Evolutionary conservation across 2,113 vertebrate genomes (phyloP), one percentile per base, ranked within the genome.

Genomic region (Polypterus senegalus): DNA sequence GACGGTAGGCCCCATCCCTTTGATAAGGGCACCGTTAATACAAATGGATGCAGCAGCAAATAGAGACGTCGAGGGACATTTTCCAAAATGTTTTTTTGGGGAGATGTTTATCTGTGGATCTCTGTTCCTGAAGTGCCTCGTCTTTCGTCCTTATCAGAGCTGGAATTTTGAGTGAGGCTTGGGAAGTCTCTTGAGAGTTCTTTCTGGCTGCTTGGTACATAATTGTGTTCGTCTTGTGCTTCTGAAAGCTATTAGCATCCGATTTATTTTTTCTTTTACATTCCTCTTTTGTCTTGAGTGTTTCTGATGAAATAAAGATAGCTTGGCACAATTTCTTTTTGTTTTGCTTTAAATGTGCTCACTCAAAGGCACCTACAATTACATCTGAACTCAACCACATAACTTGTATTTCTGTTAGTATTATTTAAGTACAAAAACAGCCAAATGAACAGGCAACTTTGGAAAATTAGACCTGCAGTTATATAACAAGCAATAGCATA

Each of bases 191-290:
- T 78, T 65, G 89, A 88, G 91, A 88, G 78, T 77, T 79, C 72
- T 85, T 87, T 84, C 88, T 87, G 88, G 81, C 82, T 81, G 6
- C 9, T 81, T 88, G 89, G 86, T 83, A 83, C 81, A 83, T 92
- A 93, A 93, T 93, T 91, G 90, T 84, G 86, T 90, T 90, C 89
- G 88, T 86, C 81, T 83, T 76, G 77, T 86, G 79, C 89, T 84
- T 88, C 79, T 88, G 82, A 83, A 86, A 90, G 87, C 91, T 89
- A 91, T 92, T 93, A 90, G 85, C 88, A 82, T 71, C 83, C 76
- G 80, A 84, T 87, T 86, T 89, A 82, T 84, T 88, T 85, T 71
- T 84, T 74, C 77, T 78, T 68, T 70, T 72, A 27, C 83, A 73
- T 84, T 87, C 83, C 80, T 78, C 76, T 74, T 80, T 82, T 75